phyloP scores from a whole-genome alignment of 2,888 invertebrate genomes.

The Lumbricus terrestris region DNA sequence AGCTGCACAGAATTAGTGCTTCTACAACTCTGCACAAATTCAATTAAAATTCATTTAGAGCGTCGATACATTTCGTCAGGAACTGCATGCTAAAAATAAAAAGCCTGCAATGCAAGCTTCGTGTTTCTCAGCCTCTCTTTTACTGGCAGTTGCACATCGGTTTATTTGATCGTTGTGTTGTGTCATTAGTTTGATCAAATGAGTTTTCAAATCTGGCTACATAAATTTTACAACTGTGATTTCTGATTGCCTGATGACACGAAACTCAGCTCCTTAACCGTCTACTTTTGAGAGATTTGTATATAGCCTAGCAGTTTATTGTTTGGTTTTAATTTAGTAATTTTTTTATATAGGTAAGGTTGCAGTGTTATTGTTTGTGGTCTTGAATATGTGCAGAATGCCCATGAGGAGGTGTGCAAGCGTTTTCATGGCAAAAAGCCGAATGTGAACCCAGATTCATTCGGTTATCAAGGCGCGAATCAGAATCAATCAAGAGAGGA shows the following conservation, averaged over 20 bases:
- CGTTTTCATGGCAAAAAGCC: background rate
- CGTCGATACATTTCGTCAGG: too few relatives aligned
- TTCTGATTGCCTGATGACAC: background rate
- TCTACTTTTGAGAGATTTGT: background rate
- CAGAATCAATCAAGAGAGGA: background rate
- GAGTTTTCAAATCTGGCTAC: background rate
- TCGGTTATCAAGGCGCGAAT: background rate
- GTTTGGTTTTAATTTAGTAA: background rate
- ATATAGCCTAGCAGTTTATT: background rate
- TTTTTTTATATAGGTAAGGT: background rate
- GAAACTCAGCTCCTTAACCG: background rate
- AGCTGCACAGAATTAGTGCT: too few relatives aligned
- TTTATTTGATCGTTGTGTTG: background rate
- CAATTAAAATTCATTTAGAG: too few relatives aligned
- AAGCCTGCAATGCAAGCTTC: background rate
- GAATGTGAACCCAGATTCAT: background rate
- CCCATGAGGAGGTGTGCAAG: constrained; percentile 5
- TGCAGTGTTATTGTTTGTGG: background rate
- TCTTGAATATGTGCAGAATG: constrained; percentile 9
- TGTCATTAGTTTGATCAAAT: background rate
- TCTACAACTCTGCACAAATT: too few relatives aligned
- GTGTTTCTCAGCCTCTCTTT: background rate
- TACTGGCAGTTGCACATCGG: background rate
- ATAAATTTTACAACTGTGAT: background rate
- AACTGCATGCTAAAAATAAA: too few relatives aligned